These are phyloP conservation scores for Phlogophora meticulosa DNA, from an alignment of 2,888 invertebrate genomes.

Conservation along the genomic window DNA sequence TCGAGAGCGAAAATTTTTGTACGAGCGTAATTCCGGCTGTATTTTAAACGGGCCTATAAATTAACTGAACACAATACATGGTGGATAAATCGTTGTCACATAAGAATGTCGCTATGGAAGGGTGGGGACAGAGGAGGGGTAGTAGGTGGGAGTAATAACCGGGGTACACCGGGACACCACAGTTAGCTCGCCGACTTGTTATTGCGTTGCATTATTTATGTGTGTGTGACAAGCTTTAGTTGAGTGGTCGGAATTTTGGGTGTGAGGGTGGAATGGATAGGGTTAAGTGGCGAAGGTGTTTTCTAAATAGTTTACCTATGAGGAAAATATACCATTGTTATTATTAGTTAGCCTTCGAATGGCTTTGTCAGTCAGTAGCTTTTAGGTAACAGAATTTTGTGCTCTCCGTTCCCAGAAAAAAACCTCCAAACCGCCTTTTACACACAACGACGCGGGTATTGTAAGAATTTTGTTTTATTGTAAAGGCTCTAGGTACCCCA, in stretches of 20 bases:
- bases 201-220: conserved; percentile 89
- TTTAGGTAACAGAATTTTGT: no score
- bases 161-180: conserved; percentile 86
- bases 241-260: conserved; percentile 53
- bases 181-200: conserved; percentile 85
- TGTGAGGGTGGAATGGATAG: conserved; percentile 10
- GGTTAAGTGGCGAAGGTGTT: conserved; percentile 19
- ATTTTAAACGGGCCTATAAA: conserved; percentile 86
- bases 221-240: conserved; percentile 79
- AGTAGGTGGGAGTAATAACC: conserved; percentile 83
- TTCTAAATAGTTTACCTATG: conserved; percentile 10
- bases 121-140: conserved; percentile 67
- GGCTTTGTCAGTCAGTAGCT: no score
- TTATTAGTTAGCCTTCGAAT: no score
- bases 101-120: conserved; percentile 89
- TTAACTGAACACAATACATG: conserved; percentile 88
- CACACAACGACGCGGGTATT: no score
- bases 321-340: background rate
- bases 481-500: no score
- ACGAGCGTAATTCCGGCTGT: conserved; percentile 81
- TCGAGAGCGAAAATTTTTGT: conserved; percentile 72
- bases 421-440: no score
- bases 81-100: conserved; percentile 90
- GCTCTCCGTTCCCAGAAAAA: no score
- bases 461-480: no score